Evolutionary conservation across 1,140 invertebrate genomes (phyloP).

Genomic region (Eupristina koningsbergeri): DNA sequence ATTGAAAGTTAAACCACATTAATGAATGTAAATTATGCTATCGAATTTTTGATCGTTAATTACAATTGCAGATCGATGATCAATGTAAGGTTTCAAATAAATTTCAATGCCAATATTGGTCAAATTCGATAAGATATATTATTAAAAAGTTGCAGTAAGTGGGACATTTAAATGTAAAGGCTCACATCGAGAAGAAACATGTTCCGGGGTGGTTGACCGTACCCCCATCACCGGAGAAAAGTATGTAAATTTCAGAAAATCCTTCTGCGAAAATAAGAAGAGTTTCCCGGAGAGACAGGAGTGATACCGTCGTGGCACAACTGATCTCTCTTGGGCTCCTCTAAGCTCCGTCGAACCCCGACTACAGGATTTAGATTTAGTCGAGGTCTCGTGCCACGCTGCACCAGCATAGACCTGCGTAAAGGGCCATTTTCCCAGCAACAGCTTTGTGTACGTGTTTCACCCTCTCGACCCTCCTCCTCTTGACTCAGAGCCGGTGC

Average conservation of each 20-base stretch:
- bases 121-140: too few species aligned
- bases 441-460: too few species aligned
- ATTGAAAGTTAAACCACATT: too few species aligned
- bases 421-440: background rate
- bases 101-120: too few species aligned
- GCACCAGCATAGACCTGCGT: background rate
- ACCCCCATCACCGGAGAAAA: constrained; percentile 13
- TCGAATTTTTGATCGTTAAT: too few species aligned
- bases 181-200: background rate
- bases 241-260: constrained; percentile 14
- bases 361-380: constrained; percentile 17
- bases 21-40: too few species aligned
- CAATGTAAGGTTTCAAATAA: too few species aligned
- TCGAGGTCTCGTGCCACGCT: background rate
- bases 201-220: background rate
- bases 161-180: too few species aligned
- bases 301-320: background rate
- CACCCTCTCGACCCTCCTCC: too few species aligned
- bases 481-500: background rate
- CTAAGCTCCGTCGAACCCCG: background rate
- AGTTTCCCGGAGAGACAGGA: background rate
- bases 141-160: too few species aligned
- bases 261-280: background rate
- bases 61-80: too few species aligned
- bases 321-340: background rate